These are phyloP conservation scores for Spisula subtruncata DNA, from an alignment of 2,888 invertebrate species.

Conservation along the genomic window DNA sequence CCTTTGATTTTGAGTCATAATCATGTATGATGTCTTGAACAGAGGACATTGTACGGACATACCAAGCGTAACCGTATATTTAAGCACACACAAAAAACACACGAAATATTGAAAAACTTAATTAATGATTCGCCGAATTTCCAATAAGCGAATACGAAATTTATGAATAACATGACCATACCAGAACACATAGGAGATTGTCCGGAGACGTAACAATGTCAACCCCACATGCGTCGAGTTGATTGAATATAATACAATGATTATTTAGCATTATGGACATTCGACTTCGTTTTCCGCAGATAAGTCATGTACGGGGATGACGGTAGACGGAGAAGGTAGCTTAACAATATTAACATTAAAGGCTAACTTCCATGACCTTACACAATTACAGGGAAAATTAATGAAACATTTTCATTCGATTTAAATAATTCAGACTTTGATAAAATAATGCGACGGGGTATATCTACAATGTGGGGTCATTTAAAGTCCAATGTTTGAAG, in stretches of 20 bases:
- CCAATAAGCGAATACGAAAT: conserved; percentile 23
- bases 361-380: not conserved
- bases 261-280: not conserved
- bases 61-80: not conserved
- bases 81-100: not conserved
- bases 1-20: not conserved
- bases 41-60: not conserved
- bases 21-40: not conserved
- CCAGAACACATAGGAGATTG: not conserved
- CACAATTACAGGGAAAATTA: conserved; percentile 22
- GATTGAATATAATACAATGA: not conserved
- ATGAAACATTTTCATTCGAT: not conserved
- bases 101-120: not conserved
- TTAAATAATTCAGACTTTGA: conserved; percentile 6
- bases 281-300: not conserved
- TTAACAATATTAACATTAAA: conserved; percentile 17
- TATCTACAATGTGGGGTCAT: not conserved
- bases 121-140: conserved; percentile 7
- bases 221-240: not conserved
- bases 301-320: conserved; percentile 1
- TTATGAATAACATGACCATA: conserved; percentile 23
- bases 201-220: not conserved
- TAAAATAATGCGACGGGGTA: not conserved
- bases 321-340: not conserved
- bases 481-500: conserved; percentile 7